Evolutionary conservation across 2,797 vertebrate genomes (phyloP).

Genomic region (Selene dorsalis): DNA sequence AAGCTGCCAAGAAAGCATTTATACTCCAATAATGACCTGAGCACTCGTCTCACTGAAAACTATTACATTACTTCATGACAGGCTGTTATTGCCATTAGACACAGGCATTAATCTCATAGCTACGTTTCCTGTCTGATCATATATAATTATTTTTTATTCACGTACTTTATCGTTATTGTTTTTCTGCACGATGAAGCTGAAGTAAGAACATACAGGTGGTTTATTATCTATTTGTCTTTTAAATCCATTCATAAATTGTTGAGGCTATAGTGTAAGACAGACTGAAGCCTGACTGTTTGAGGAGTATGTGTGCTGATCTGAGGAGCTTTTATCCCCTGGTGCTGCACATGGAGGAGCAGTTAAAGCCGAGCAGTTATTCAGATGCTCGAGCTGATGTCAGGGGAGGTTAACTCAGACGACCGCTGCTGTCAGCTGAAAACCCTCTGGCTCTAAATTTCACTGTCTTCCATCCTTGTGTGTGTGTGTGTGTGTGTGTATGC

Average conservation of each 20-base stretch:
- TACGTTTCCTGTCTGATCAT: conserved; percentile 25
- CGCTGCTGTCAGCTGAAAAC: conserved; percentile 52
- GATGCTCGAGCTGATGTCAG: conserved; percentile 17
- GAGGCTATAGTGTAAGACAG: conserved; percentile 6
- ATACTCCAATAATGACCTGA: conserved; percentile 1
- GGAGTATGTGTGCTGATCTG: conserved; percentile 18
- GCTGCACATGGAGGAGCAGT: conserved; percentile 22
- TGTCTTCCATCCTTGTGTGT: conserved; percentile 34
- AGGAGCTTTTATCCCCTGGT: conserved; percentile 35
- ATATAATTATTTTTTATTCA: background rate
- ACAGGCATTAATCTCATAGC: conserved; percentile 1
- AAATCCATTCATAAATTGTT: conserved; percentile 4
- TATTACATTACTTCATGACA: background rate
- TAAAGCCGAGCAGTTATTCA: conserved; percentile 31
- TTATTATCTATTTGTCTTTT: conserved; percentile 14
- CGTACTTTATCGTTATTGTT: background rate
- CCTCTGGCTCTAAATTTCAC: conserved; percentile 28
- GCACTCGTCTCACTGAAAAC: conserved; percentile 12
- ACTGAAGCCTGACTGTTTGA: conserved; percentile 8
- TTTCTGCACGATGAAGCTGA: conserved; percentile 1
- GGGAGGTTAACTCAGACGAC: conserved; percentile 43
- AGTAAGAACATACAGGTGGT: conserved; percentile 1
- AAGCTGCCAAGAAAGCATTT: conserved; percentile 45
- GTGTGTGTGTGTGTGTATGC: background rate
- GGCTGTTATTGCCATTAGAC: background rate